Evolutionary conservation across 2,888 invertebrate genomes (phyloP).

Genomic region (Autographa pulchrina): DNA sequence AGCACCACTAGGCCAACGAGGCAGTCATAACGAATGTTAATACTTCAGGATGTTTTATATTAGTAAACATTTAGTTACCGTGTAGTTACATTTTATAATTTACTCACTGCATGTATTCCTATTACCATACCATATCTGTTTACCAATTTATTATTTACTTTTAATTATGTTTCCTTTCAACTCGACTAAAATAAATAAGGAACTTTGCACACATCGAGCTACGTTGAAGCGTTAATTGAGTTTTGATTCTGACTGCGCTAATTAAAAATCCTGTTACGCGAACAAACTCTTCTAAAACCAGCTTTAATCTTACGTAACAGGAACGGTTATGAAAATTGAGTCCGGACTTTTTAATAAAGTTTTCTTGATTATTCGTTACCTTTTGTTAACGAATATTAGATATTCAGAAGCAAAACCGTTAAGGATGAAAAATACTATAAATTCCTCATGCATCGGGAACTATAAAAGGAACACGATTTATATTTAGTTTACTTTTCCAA

Average conservation of each 20-base stretch:
- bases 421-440: background rate
- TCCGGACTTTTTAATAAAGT: slow-evolving; percentile 25
- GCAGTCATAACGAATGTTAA: no score
- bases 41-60: no score
- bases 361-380: slow-evolving; percentile 25
- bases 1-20: no score
- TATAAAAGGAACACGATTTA: slow-evolving; percentile 18
- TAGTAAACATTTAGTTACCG: background rate
- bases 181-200: slow-evolving; percentile 40
- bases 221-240: slow-evolving; percentile 65
- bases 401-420: background rate
- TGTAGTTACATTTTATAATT: no score
- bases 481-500: slow-evolving; percentile 19
- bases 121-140: background rate
- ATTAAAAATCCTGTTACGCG: slow-evolving; percentile 62
- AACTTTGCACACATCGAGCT: slow-evolving; percentile 45
- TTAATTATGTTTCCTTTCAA: slow-evolving; percentile 9
- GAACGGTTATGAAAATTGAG: slow-evolving; percentile 30
- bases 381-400: background rate
- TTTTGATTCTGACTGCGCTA: slow-evolving; percentile 64
- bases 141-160: background rate
- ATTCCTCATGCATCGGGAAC: slow-evolving; percentile 23
- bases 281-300: slow-evolving; percentile 49
- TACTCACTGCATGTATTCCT: background rate
- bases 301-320: slow-evolving; percentile 25